Conservation (phyloP, 2,113 vertebrate species). For the Fregetta grallaria region DNA sequence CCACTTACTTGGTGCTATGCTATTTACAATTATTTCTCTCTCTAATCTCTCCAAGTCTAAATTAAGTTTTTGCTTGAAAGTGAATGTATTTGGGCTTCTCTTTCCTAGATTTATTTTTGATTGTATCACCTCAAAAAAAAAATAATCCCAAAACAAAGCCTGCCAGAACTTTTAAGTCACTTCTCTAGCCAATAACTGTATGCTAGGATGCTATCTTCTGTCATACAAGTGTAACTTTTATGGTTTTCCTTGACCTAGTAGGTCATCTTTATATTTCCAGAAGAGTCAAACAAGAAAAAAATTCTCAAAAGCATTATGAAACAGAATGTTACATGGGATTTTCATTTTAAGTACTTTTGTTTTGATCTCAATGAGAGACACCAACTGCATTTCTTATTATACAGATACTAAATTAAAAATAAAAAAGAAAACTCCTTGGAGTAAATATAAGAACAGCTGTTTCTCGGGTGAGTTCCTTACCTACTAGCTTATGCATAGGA, state of each 20-base stretch:
- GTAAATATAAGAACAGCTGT: neutral
- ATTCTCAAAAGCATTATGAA: neutral
- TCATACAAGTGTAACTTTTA: neutral
- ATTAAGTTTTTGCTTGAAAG: neutral
- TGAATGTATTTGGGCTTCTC: neutral
- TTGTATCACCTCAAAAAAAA: neutral
- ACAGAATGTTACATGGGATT: neutral
- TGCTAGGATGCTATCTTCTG: neutral
- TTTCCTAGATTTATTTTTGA: neutral
- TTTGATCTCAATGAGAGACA: neutral
- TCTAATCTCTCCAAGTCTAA: neutral
- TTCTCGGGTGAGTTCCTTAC: neutral
- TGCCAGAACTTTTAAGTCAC: neutral
- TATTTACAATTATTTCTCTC: neutral
- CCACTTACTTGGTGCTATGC: neutral
- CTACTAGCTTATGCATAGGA: neutral
- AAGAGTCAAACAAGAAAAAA: neutral
- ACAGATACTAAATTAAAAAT: neutral
- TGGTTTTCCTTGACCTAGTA: neutral
- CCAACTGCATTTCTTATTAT: neutral
- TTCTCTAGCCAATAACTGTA: neutral
- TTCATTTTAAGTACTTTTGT: neutral
- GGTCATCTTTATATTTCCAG: neutral
- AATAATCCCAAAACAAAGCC: neutral
- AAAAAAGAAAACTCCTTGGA: neutral